phyloP scores from a whole-genome alignment of 2,797 vertebrate genomes.

The Amphiprion clarkii region DNA sequence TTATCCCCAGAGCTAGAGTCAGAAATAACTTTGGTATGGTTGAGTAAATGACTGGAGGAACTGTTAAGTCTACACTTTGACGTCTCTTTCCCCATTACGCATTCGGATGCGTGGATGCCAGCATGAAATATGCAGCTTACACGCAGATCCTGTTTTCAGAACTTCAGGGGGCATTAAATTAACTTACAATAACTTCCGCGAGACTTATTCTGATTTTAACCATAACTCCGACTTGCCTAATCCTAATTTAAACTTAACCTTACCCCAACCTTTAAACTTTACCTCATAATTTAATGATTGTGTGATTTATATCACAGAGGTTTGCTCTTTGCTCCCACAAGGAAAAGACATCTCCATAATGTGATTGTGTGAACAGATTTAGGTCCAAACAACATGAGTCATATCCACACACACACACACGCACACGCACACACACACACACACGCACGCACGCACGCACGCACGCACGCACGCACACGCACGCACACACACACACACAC shows the following conservation, averaged over 20 bases:
- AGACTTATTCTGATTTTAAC: no score
- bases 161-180: no score
- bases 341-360: no score
- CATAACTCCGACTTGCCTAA: no score
- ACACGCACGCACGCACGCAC: neutral
- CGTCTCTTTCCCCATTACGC: slow-evolving; percentile 34
- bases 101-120: slow-evolving; percentile 36
- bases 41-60: slow-evolving; percentile 50
- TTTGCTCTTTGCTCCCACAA: no score
- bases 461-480: neutral
- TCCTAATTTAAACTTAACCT: no score
- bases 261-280: no score
- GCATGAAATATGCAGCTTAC: slow-evolving; percentile 8
- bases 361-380: no score
- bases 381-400: no score
- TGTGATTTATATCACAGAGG: no score
- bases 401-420: slow-evolving; percentile 2
- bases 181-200: no score
- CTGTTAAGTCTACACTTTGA: slow-evolving; percentile 52
- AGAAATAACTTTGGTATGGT: slow-evolving; percentile 49
- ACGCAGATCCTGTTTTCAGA: neutral
- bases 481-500: neutral
- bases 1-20: slow-evolving; percentile 51
- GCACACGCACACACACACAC: slow-evolving; percentile 12
- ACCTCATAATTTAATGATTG: no score